Evolutionary conservation across 2,113 vertebrate genomes (phyloP).

Genomic region (Oncorhynchus keta): DNA sequence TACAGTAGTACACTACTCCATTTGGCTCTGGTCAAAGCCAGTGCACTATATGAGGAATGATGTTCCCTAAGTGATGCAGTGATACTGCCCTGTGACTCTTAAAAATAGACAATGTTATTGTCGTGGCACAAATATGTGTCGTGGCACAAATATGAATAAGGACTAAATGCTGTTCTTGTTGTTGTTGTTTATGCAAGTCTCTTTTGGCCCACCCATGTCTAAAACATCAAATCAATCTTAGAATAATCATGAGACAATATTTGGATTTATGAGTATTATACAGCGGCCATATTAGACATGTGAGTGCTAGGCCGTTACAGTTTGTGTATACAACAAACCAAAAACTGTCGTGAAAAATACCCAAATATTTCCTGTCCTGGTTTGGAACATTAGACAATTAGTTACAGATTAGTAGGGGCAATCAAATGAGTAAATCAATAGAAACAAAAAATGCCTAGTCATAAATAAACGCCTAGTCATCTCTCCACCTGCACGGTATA

Average conservation of each 20-base stretch:
- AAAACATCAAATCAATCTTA: neutral
- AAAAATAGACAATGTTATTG: slow-evolving; percentile 15
- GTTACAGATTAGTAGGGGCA: neutral
- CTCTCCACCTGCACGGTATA: too few relatives aligned
- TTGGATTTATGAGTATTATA: too few relatives aligned
- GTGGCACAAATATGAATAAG: slow-evolving; percentile 33
- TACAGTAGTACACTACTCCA: too few relatives aligned
- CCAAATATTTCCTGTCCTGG: neutral
- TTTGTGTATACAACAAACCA: neutral
- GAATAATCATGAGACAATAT: slow-evolving; percentile 8
- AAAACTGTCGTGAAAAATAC: too few relatives aligned
- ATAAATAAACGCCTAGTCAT: too few relatives aligned
- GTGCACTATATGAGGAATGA: too few relatives aligned
- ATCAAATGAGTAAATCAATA: neutral
- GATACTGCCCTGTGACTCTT: slow-evolving; percentile 1
- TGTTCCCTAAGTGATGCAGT: too few relatives aligned
- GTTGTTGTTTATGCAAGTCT: too few relatives aligned
- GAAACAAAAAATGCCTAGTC: neutral
- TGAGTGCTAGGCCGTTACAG: slow-evolving; percentile 11
- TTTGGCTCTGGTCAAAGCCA: too few relatives aligned
- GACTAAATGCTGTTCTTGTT: too few relatives aligned
- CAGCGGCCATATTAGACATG: neutral
- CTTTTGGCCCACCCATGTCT: neutral
- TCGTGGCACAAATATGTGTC: slow-evolving; percentile 38
- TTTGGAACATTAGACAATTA: neutral